Evolutionary conservation across 2,113 vertebrate species (phyloP).

Genomic region (Myiagra hebetior): DNA sequence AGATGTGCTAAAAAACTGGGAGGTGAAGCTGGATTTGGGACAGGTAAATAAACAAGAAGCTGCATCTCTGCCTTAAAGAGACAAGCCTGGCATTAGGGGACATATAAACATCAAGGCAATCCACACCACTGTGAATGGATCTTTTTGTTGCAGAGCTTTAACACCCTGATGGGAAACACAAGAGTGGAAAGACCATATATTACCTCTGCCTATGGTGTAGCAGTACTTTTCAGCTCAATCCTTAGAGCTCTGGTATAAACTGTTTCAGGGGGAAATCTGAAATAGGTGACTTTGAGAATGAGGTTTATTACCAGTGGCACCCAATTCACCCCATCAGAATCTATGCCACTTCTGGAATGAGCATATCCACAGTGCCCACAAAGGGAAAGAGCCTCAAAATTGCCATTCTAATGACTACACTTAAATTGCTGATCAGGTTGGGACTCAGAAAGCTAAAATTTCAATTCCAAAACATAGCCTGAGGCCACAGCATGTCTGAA

Average conservation of each 20-base stretch:
- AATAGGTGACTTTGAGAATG: background rate
- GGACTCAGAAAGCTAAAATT: conserved; percentile 41
- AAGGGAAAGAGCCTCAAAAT: background rate
- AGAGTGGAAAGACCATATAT: background rate
- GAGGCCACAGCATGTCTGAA: conserved; percentile 32
- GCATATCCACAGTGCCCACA: background rate
- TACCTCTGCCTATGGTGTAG: background rate
- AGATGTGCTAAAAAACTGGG: background rate
- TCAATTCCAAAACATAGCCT: conserved; percentile 52
- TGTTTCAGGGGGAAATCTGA: background rate
- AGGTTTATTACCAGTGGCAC: background rate
- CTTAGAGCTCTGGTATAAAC: background rate
- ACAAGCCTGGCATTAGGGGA: background rate
- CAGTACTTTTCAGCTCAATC: background rate
- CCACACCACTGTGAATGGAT: background rate
- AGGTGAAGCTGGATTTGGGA: background rate
- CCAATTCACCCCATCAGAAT: background rate
- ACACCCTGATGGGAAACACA: background rate
- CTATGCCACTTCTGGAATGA: background rate
- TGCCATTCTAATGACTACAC: background rate
- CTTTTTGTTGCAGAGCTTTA: background rate
- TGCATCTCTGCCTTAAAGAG: conserved; percentile 10
- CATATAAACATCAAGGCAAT: background rate
- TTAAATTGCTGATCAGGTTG: conserved; percentile 36
- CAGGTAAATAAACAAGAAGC: background rate